Evolutionary conservation across 1,140 invertebrate genomes (phyloP), one percentile per base, ranked within the genome.

Genomic region (Ruditapes philippinarum): DNA sequence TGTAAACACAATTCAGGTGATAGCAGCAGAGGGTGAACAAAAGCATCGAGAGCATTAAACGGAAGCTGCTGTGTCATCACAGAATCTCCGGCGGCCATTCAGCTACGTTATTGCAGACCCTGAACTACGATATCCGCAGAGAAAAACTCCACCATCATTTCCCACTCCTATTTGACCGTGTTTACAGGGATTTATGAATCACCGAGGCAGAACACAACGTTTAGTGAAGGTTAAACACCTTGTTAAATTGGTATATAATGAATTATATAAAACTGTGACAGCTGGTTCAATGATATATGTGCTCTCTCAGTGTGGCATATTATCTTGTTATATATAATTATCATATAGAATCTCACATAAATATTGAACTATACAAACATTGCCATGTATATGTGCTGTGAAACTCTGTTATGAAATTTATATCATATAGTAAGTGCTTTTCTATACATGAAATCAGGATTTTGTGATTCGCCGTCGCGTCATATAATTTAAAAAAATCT

Each of bases 101-200:
- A 99, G 96, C 97, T 98, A n/a, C 82, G 94, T 12, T 95, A 95
- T 76, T 93, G 94, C n/a, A 94, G 94, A 82, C 94, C 94, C 0
- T 96, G 99, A 85, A 99, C 98, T 95, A 98, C 98, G 14, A 99
- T 99, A 95, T 98, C 98, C 49, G 98, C 98, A 1, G 99, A 99
- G 97, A 99, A 99, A 96, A 99, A 99, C 95, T 99, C 99, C 9
- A 99, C 99, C 12, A 99, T 99, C 93, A 98, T 99, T 86, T 99
- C 99, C 96, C 99, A 99, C 31, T 96, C 99, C 91, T 98, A 98
- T 40, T 98, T 99, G 94, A 98, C 99, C 94, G 97, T 99, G 92
- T 94, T 99, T 65, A 60, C 68, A 62, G 36, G 28, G 96, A 96
- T 97, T 96, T 97, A 97, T 96, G 95, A 98, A 97, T 94, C 97